Base-by-base conservation (phyloP, 2,113 vertebrate species). In the Romanogobio albipinnatus region DNA sequence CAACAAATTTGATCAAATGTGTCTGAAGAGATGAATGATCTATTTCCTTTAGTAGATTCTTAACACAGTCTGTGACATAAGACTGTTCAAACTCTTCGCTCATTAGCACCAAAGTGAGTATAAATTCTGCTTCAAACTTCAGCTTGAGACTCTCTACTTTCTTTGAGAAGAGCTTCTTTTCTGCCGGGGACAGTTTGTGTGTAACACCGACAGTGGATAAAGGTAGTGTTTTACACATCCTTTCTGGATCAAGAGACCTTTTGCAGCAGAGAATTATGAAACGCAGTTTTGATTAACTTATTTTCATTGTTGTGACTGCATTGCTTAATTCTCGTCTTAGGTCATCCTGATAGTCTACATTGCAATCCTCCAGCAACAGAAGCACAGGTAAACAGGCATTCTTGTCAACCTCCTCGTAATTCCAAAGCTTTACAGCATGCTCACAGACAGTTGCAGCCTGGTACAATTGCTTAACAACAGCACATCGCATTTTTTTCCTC, bases 21-120 rank as follows among this genome's bases (percentile, higher is more conserved):
- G 94, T 95, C 9, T 89, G 93, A 6, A 70, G 51, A 36, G 94
- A 91, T 0, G 85, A 36, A 0, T 0, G 92, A 22, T 96, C 83
- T 59, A 96, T 95, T 53, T 0, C 94, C 64, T 93, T 47, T 0
- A 97, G 26, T n/a, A 95, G 89, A 86, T 96, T 84, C 39, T 39
- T 64, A 3, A 96, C 96, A 90, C 94, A 92, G 2, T 93, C 0
- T 8, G 84, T 83, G 76, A 96, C 64, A 0, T 96, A 96, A 89
- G 86, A 11, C 1, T 59, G 36, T 81, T 87, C 81, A 91, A 95
- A 97, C 77, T 91, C 96, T 85, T 95, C 45, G 3, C 93, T 94
- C 96, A 96, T 96, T 84, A 96, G 89, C 24, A 96, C 94, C 91
- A 96, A 96, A 0, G 95, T 96, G 33, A 96, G 90, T 49, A 96